Conservation (phyloP, 2,888 invertebrate genomes). For the Zootermopsis nevadensis region DNA sequence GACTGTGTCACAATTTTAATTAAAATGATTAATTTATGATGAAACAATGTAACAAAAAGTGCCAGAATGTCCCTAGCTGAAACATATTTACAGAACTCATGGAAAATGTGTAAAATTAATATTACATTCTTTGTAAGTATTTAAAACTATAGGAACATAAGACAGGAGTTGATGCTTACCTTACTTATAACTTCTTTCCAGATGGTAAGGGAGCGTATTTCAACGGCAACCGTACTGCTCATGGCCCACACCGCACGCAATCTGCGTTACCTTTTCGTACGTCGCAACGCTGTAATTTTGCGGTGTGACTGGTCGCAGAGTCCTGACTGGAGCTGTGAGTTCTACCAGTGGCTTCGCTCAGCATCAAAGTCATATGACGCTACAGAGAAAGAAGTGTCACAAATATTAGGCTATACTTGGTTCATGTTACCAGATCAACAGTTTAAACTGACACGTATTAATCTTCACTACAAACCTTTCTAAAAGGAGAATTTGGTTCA, state of each 20-base stretch:
- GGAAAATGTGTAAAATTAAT: no score
- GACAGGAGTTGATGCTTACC: no score
- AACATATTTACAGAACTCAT: no score
- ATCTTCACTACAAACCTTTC: constrained; percentile 42
- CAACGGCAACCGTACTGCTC: constrained; percentile 79
- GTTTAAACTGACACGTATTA: constrained; percentile 62
- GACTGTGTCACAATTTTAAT: no score
- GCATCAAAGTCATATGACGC: constrained; percentile 72
- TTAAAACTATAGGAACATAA: no score
- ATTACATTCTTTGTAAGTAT: no score
- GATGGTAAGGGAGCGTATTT: constrained; percentile 80
- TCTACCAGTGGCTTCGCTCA: constrained; percentile 73
- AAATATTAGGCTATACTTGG: constrained; percentile 76
- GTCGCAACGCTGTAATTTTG: constrained; percentile 78
- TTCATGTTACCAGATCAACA: constrained; percentile 73
- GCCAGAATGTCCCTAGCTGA: no score
- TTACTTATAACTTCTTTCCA: constrained; percentile 57
- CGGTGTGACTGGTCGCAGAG: constrained; percentile 75
- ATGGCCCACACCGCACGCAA: constrained; percentile 74
- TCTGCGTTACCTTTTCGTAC: constrained; percentile 72
- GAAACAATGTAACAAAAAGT: no score
- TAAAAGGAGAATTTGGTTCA: background rate
- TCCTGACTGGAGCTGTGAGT: constrained; percentile 75
- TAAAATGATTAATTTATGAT: no score
- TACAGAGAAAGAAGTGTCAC: constrained; percentile 76